phyloP scores from a whole-genome alignment of 2,888 invertebrate genomes.

The Anoplius nigerrimus region DNA sequence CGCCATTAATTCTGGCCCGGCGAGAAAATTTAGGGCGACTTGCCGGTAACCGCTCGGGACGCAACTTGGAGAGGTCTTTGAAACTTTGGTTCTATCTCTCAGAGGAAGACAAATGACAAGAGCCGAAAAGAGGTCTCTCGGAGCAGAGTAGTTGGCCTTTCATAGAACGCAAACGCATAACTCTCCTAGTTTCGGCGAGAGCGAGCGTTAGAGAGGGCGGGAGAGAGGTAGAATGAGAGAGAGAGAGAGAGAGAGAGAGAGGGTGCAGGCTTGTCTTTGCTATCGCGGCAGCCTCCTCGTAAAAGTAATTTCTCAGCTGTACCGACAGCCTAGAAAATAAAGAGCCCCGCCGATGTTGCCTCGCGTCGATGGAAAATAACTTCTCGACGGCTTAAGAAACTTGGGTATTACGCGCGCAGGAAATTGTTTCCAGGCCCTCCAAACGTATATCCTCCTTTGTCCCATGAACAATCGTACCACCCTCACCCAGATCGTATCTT shows the following conservation, averaged over 20 bases:
- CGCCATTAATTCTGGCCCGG: conserved; percentile 59
- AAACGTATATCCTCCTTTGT: neutral
- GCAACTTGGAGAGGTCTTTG: conserved; percentile 67
- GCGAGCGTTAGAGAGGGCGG: conserved; percentile 22
- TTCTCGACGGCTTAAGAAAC: neutral
- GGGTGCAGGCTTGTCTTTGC: neutral
- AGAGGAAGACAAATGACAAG: conserved; percentile 70
- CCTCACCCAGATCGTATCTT: neutral
- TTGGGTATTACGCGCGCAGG: neutral
- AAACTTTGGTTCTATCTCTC: conserved; percentile 68
- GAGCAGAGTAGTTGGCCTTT: conserved; percentile 55
- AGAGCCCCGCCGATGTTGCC: conserved; percentile 5
- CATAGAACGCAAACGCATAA: conserved; percentile 66
- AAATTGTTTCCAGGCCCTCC: neutral
- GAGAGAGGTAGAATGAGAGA: conserved; percentile 4
- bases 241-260: too few species aligned
- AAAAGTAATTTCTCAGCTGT: conserved; percentile 48
- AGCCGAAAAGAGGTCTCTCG: conserved; percentile 48
- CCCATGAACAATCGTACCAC: too few species aligned
- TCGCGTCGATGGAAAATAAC: neutral
- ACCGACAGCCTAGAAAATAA: conserved; percentile 39
- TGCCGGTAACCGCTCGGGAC: conserved; percentile 40
- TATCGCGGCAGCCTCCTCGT: conserved; percentile 21
- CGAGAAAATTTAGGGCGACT: conserved; percentile 63
- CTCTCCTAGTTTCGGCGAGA: conserved; percentile 48